Evolutionary conservation across 2,888 invertebrate genomes (phyloP), one percentile per base, ranked within the genome.

Genomic region (Mystacides longicornis): DNA sequence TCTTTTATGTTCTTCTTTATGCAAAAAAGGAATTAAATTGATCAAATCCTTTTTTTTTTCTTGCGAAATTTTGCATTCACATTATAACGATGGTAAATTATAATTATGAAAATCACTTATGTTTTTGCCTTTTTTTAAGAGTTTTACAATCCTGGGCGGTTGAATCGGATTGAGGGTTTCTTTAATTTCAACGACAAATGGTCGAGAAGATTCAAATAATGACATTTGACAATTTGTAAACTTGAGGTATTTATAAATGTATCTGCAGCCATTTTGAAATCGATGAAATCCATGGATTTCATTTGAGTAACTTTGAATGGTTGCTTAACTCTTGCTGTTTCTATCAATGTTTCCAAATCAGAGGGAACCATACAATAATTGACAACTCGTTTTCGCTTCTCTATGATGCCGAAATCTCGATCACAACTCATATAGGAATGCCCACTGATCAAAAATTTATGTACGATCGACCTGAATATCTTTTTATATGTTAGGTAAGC

Each of bases 371-470:
- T 59, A 27, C 45, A 37, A n/a, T n/a, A n/a, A 55, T 22, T 45
- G 27, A 19, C 27, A 27, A 37, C 57, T 18, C 55, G 27, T 47
- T 60, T 62, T 55, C 61, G 52, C 46, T 60, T 63, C 57, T 63
- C 60, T 23, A 62, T 63, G 33, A 59, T 43, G 23, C 57, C 60
- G 42, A 62, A 62, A 52, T 63, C 60, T 23, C 60, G 42, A 54
- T 60, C 61, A 46, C 62, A 61, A 46, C 52, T 56, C 50, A 62
- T 52, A 43, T 55, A 63, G 22, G 58, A 60, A 52, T 63, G 60
- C 46, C 62, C 57, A 53, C 54, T 56, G 37, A 62, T 60, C 22
- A 62, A 56, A 47, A 52, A 62, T 47, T 49, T 60, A 46, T 61
- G 56, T 47, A 61, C 55, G 33, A 60, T 60, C 47, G 49, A 47